Evolutionary conservation across 2,888 invertebrate genomes (phyloP).

Genomic region (Rhodophaea formosa): DNA sequence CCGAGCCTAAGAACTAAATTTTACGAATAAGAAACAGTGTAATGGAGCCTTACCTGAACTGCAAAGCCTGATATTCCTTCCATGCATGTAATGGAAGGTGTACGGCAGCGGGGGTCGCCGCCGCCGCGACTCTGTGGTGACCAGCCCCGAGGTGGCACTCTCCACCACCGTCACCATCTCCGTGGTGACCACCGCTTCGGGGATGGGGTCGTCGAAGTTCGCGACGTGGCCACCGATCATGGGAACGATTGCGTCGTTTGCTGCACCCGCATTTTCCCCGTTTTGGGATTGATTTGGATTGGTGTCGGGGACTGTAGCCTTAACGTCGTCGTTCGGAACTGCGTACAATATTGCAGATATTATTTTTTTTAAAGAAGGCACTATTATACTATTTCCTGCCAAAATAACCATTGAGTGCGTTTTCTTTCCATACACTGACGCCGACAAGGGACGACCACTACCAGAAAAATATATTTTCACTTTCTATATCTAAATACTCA

Average conservation of each 20-base stretch:
- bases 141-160: conserved; percentile 22
- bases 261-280: conserved; percentile 20
- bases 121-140: conserved; percentile 33
- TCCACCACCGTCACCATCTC: conserved; percentile 5
- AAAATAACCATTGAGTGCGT: no score
- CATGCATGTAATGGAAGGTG: conserved; percentile 91
- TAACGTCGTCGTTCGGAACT: conserved; percentile 35
- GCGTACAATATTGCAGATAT: conserved; percentile 37
- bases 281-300: not conserved
- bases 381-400: no score
- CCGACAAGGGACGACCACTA: no score
- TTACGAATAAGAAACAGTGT: no score
- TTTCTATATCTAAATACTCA: no score
- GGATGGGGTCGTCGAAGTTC: not conserved
- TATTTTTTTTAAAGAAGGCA: no score
- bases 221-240: not conserved
- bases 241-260: not conserved
- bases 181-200: not conserved
- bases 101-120: conserved; percentile 75
- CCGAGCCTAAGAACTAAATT: no score
- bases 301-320: not conserved
- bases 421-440: no score
- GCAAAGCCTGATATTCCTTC: conserved; percentile 87
- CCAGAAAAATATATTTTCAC: no score
- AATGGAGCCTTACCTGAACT: conserved; percentile 53